Evolutionary conservation across 2,797 vertebrate genomes (phyloP), one percentile per base, ranked within the genome.

Genomic region (Acanthurus lineatus): DNA sequence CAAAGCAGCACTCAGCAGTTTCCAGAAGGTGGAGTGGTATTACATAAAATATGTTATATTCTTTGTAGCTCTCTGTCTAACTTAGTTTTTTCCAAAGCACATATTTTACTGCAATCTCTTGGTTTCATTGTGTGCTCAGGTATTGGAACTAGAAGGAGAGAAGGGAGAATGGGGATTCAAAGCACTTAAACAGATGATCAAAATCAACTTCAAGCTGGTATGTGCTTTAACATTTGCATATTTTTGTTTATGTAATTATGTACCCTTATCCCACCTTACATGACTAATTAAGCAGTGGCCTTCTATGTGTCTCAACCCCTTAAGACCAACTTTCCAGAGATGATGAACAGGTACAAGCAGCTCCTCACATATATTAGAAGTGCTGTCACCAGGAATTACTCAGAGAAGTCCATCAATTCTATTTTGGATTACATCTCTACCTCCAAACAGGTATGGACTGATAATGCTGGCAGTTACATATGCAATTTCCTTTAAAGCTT

Each of bases 121-220:
- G 28, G 7, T 42, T 45, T 28, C 66, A 19, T 58, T 69, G 0
- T 69, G 19, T 84, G 25, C 58, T 20, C 88, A 99, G 98, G 98
- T 99, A 74, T 94, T 99, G 95, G 98, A 99, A 77, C 96, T 99
- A 1, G 98, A 99, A 94, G 98, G 98, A 78, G 98, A 99, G 93
- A 99, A 99, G 86, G 98, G 98, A 93, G 98, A 99, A 94, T 99
- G 98, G 98, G 98, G 98, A 75, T 99, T 99, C 92, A 99, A 99
- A 96, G 98, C 98, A 84, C 93, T 99, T 88, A 99, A 99, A 95
- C 98, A 99, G 94, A 99, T 99, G 98, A 99, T 99, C 90, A 99
- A 99, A 94, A 99, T 99, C 92, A 99, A 99, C 94, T 99, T 99
- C 93, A 99, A 99, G 92, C 92, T 99, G 97, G 98, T 99, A 96